Evolutionary conservation across 2,113 vertebrate genomes (phyloP).

Genomic region (Nycticryphes semicollaris): DNA sequence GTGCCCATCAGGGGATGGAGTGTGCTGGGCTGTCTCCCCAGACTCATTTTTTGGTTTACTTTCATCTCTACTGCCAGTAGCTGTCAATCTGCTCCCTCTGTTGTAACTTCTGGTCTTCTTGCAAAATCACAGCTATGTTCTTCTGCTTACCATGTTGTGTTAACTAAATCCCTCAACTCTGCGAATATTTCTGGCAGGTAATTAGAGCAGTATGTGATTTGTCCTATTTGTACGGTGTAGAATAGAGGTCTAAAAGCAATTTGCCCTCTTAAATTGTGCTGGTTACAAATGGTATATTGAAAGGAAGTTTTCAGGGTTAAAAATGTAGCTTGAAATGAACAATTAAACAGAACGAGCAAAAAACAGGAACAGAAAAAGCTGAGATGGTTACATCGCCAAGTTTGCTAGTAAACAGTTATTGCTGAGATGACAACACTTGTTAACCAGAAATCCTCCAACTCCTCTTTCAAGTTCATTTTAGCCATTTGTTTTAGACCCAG

Average conservation of each 20-base stretch:
- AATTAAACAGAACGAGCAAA: not conserved
- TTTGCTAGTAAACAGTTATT: not conserved
- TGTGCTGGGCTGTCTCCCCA: not conserved
- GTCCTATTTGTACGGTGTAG: not conserved
- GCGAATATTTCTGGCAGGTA: not conserved
- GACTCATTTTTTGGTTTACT: not conserved
- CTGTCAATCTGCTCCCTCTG: not conserved
- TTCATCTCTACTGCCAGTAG: not conserved
- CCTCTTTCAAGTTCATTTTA: not conserved
- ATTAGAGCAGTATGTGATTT: not conserved
- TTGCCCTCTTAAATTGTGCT: not conserved
- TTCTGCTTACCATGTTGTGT: not conserved
- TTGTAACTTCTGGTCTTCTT: not conserved
- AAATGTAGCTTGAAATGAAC: not conserved
- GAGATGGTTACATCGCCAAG: not conserved
- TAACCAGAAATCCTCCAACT: not conserved
- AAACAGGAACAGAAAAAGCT: not conserved
- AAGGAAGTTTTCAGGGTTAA: not conserved
- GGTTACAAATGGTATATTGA: not conserved
- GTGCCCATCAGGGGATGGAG: not conserved
- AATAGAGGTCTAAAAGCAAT: not conserved
- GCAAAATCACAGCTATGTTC: accelerated
- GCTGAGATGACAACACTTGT: not conserved
- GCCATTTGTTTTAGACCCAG: too few relatives aligned
- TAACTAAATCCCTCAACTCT: not conserved